These are phyloP conservation scores for Drosophila paranaensis DNA, from an alignment of 2,888 invertebrate genomes.

Conservation along the genomic window DNA sequence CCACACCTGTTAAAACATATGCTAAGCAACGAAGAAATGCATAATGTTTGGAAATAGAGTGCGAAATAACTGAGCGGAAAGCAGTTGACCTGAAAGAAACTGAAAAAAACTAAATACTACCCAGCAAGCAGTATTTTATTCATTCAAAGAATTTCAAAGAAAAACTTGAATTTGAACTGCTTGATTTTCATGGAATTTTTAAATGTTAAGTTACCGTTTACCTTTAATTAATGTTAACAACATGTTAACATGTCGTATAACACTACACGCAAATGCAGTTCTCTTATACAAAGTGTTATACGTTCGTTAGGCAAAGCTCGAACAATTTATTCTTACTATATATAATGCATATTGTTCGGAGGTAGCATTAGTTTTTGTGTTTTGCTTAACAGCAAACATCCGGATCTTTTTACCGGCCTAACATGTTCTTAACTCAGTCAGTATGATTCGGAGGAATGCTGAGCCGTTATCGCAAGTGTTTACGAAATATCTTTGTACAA, in stretches of 20 bases:
- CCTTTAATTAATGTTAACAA: not conserved
- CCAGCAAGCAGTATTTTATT: not conserved
- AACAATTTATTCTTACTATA: not conserved
- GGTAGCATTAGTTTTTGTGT: not conserved
- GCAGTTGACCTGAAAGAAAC: too few relatives aligned
- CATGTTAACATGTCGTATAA: not conserved
- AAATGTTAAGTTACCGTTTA: not conserved
- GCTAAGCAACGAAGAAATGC: too few relatives aligned
- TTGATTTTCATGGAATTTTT: not conserved
- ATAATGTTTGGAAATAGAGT: too few relatives aligned
- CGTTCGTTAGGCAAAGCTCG: not conserved
- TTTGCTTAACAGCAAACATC: not conserved
- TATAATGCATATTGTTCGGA: too few relatives aligned
- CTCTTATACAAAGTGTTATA: constrained; percentile 1
- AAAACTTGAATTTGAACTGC: not conserved
- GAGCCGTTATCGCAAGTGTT: not conserved
- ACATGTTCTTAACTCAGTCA: not conserved
- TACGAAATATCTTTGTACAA: not conserved
- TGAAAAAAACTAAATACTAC: too few relatives aligned
- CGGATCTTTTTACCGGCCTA: not conserved
- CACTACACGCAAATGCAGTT: not conserved
- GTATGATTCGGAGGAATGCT: not conserved
- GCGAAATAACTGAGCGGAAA: too few relatives aligned
- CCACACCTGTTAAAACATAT: too few relatives aligned
- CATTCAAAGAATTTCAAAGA: not conserved